phyloP scores from a whole-genome alignment of 2,888 invertebrate genomes.

The Mesopsocus fuscifrons region DNA sequence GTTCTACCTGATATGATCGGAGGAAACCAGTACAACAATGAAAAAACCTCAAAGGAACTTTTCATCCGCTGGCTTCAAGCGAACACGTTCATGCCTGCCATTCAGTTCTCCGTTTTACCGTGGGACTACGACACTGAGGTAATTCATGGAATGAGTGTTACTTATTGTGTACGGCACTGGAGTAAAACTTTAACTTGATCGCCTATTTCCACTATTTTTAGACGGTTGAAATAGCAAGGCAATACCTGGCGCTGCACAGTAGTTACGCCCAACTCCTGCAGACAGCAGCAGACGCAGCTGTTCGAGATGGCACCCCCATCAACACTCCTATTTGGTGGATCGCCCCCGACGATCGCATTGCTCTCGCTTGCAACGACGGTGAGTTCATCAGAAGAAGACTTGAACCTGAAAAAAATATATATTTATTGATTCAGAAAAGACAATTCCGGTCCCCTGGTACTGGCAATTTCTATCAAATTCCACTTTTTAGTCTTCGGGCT shows the following conservation, averaged over 20 bases:
- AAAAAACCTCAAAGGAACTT: conserved; percentile 37
- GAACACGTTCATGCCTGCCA: conserved; percentile 53
- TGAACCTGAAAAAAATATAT: no score
- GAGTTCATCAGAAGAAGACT: conserved; percentile 11
- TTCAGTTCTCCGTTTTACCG: conserved; percentile 63
- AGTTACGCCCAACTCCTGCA: conserved; percentile 36
- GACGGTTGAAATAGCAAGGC: conserved; percentile 40
- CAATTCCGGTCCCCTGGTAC: neutral
- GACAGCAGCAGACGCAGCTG: conserved; percentile 37
- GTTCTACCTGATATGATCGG: conserved; percentile 68
- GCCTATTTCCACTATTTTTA: conserved; percentile 18
- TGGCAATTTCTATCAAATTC: neutral
- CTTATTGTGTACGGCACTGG: conserved; percentile 14
- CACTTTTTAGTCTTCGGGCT: no score
- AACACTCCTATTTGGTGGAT: conserved; percentile 78
- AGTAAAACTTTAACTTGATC: neutral
- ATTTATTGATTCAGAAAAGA: neutral
- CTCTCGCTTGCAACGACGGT: conserved; percentile 30
- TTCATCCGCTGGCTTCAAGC: conserved; percentile 65
- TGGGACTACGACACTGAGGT: conserved; percentile 52
- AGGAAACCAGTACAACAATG: conserved; percentile 41
- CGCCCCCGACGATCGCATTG: conserved; percentile 41
- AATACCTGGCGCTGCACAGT: conserved; percentile 44
- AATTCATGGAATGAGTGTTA: no score
- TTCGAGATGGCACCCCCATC: conserved; percentile 43